Base-by-base conservation (phyloP, 2,113 vertebrate genomes). In the Antechinus stuartii region DNA sequence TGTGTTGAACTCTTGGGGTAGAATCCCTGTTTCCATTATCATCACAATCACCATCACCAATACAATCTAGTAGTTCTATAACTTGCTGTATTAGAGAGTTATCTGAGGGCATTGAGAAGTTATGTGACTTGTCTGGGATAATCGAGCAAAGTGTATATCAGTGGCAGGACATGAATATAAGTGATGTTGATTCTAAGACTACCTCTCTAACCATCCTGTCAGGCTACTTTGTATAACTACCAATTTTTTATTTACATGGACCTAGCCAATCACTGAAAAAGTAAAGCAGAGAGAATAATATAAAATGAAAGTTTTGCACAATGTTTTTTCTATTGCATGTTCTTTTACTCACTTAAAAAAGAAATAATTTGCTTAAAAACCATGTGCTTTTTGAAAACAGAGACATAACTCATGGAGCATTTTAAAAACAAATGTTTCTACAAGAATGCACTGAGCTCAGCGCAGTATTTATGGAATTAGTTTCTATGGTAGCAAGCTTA, bases 341-440 rank as follows among this genome's bases (percentile, higher is more conserved):
- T 27, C 27, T 27, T 90, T 90, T 24, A 49, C 25, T 47, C 46
- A 90, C 27, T 47, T 50, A 90, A 24, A 52, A 52, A 30, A 90
- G 93, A 91, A 8, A 55, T 96, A 95, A 92, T 93, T 96, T 19
- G 42, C 35, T 92, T 91, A 90, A 91, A 96, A 97, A 93, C 24
- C 27, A 12, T 96, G 8, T 89, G 94, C 55, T 35, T 95, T 95
- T 52, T 93, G 61, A 55, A 57, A 93, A 91, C 92, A 93, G 61
- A 96, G 91, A 94, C 90, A 84, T 52, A 90, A 49, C 91, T 95
- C 57, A 95, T 9, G 14, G 9, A 90, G 92, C 89, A 91, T 95
- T 97, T 94, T 95, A 94, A 95, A 95, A 97, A 94, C 52, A 95
- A 95, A 94, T 96, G 94, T 93, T 93, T 96, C 54, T 47, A 6